These are phyloP conservation scores for Paralvinella palmiformis DNA, from an alignment of 1,140 invertebrate genomes.

Conservation along the genomic window DNA sequence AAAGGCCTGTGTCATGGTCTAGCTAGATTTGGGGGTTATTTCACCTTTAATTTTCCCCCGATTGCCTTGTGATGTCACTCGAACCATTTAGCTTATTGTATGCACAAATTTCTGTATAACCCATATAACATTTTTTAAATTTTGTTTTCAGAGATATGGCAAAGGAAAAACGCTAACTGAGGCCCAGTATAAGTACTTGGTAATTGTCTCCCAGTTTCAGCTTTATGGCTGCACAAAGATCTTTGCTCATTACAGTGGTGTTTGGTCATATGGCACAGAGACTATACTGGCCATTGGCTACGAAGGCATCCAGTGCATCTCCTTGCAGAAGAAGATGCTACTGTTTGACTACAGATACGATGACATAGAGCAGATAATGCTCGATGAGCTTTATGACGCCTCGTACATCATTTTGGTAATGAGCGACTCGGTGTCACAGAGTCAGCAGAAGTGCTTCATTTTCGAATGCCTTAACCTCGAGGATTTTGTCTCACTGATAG, in stretches of 20 bases:
- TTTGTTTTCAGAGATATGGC: slow-evolving; percentile 68
- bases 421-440: slow-evolving; percentile 17
- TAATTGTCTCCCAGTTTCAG: slow-evolving; percentile 95
- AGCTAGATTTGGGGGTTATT: no score
- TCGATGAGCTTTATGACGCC: slow-evolving; percentile 11
- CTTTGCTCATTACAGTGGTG: slow-evolving; percentile 82
- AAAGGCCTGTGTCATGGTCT: no score
- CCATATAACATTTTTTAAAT: not conserved
- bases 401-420: slow-evolving; percentile 14
- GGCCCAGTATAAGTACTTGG: slow-evolving; percentile 87
- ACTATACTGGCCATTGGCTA: slow-evolving; percentile 80
- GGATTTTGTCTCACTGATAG: slow-evolving; percentile 14
- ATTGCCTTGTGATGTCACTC: no score
- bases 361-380: slow-evolving; percentile 15
- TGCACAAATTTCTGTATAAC: not conserved
- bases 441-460: slow-evolving; percentile 17
- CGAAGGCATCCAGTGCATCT: slow-evolving; percentile 65
- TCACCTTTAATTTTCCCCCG: no score
- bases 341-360: slow-evolving; percentile 13
- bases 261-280: slow-evolving; percentile 76
- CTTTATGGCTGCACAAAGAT: slow-evolving; percentile 91
- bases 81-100: no score
- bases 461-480: slow-evolving; percentile 22
- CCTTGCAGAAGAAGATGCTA: slow-evolving; percentile 17
- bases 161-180: slow-evolving; percentile 82